Percentiles rank a stretch among this genome's conserved stretches.
phyloP scores from a whole-genome alignment of 2,797 vertebrate genomes.

The Periparus ater region DNA sequence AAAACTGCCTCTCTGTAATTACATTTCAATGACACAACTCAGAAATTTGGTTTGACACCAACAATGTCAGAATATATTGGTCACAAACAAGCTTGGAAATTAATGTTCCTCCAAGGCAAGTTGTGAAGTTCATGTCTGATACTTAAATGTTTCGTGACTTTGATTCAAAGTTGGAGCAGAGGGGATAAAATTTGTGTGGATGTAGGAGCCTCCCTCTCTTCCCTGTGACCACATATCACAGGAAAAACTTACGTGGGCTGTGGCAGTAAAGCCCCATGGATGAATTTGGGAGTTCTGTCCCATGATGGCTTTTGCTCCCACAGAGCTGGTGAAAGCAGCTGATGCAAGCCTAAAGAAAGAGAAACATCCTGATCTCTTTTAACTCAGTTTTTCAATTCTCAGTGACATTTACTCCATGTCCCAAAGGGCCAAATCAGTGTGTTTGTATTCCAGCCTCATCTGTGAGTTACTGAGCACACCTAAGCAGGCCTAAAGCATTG shows the following conservation, averaged over 20 bases:
- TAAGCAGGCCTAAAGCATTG: neutral
- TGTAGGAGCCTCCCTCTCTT: neutral
- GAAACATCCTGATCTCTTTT: neutral
- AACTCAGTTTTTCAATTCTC: neutral
- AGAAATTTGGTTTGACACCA: neutral
- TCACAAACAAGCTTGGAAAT: constrained; percentile 2
- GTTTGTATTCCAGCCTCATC: neutral
- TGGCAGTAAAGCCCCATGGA: neutral
- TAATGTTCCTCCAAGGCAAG: neutral
- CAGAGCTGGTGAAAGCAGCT: neutral
- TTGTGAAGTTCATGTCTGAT: neutral
- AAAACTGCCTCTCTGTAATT: constrained; percentile 1
- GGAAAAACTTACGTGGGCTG: neutral
- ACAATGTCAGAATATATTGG: neutral
- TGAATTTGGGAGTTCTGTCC: neutral
- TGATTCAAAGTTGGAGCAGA: neutral
- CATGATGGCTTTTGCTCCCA: neutral
- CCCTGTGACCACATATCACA: neutral
- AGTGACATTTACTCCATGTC: neutral
- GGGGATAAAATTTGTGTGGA: neutral
- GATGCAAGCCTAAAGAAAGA: neutral
- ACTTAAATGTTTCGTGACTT: neutral
- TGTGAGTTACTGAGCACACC: neutral
- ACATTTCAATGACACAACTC: neutral
- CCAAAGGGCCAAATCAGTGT: neutral